Evolutionary conservation across 2,113 vertebrate genomes (phyloP).

Genomic region (Odocoileus virginianus): DNA sequence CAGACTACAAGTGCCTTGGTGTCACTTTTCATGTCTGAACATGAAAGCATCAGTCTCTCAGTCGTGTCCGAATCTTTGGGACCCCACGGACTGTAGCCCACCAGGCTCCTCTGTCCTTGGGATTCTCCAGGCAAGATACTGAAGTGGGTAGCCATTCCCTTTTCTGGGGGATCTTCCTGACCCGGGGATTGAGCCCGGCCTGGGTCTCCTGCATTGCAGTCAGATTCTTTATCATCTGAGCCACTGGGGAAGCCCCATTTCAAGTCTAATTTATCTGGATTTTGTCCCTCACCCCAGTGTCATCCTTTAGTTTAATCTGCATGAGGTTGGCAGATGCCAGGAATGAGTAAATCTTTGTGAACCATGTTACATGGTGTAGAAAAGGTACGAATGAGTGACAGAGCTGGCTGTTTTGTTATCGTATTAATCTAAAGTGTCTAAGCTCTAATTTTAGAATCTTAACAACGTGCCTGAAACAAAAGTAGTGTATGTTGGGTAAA

Average conservation of each 20-base stretch:
- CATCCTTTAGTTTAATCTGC: neutral
- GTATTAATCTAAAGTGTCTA: neutral
- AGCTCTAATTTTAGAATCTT: neutral
- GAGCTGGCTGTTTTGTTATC: neutral
- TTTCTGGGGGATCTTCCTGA: neutral
- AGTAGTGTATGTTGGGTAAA: neutral
- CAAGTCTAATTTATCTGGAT: neutral
- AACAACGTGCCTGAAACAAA: neutral
- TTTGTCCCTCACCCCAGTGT: fast-evolving
- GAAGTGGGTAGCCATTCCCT: neutral
- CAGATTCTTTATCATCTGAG: neutral
- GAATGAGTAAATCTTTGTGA: neutral
- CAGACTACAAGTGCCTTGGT: neutral
- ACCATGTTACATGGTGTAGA: neutral
- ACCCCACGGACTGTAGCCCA: fast-evolving
- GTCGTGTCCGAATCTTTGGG: neutral
- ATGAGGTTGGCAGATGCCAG: neutral
- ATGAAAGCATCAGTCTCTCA: neutral
- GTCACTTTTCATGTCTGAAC: neutral
- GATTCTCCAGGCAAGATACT: neutral
- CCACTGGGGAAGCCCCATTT: neutral
- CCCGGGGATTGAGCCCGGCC: neutral
- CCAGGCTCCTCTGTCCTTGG: neutral
- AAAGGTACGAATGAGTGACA: neutral
- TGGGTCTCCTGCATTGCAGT: neutral